Evolutionary conservation across 2,888 invertebrate genomes (phyloP), one percentile per base, ranked within the genome.

Genomic region (Polylopha cassiicola): DNA sequence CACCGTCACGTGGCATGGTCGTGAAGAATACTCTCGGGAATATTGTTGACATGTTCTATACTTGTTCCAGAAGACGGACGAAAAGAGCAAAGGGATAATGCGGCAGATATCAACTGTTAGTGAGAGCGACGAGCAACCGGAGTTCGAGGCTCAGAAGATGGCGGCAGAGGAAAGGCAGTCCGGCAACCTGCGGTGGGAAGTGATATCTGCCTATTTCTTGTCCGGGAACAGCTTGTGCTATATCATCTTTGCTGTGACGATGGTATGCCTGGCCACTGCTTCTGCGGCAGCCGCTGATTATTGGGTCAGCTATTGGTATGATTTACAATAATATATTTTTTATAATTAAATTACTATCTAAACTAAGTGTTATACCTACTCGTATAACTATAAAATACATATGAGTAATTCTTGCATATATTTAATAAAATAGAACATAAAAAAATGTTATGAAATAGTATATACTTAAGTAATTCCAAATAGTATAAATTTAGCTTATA

Each of bases 281-380:
- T 61, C 87, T n/a, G 90, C 88, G 1, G 92, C 90, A 43, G 71
- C 85, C 1, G 88, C 88, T 0, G 94, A 94, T 64, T 92, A 87
- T 57, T 93, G 90, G 87, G 84, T 93, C 36, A 89, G 90, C 46
- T 90, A 85, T 60, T 92, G 91, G 91, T 90, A 62, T 78, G 79
- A 50, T 13, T 27, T 21, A 16, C 14, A 14, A n/a, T 14, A 38
- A 7, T 14, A 36, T n/a, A n/a, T n/a, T n/a, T n/a, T n/a, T n/a
- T n/a, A n/a, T n/a, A n/a, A n/a, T n/a, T n/a, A n/a, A n/a, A n/a
- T n/a, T n/a, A n/a, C n/a, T n/a, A n/a, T n/a, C n/a, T n/a, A n/a
- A n/a, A n/a, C n/a, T n/a, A n/a, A n/a, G n/a, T n/a, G n/a, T n/a
- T n/a, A n/a, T n/a, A n/a, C n/a, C n/a, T n/a, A n/a, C n/a, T n/a